Evolutionary conservation across 2,888 invertebrate genomes (phyloP), one percentile per base, ranked within the genome.

Genomic region (Drepanosiphum platanoidis): DNA sequence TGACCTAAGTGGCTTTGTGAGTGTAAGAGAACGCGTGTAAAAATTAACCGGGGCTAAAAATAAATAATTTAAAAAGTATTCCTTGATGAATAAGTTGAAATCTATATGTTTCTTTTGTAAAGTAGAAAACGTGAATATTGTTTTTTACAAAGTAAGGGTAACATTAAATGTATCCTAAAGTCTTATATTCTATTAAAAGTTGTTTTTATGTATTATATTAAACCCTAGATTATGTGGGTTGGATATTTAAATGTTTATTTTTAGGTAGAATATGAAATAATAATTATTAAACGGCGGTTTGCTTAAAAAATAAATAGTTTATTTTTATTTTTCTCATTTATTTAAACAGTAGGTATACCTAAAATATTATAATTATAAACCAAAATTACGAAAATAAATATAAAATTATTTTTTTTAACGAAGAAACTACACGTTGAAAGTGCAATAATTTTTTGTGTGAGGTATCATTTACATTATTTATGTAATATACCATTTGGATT

Each of bases 1-100:
- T 30, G 30, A 58, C 30, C 27, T 39, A 58, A 81, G 80, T 81
- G 70, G 70, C 36, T 70, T 36, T 71, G 30, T 3, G 11, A 46
- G 68, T n/a, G n/a, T 58, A 58, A 58, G 8, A 58, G n/a, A 80
- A 18, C 36, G 8, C 36, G 34, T 22, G 58, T 22, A 58, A 36
- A 58, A 81, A 81, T 27, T 0, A 39, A 71, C 36, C 1, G 2
- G 22, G 18, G 27, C 0, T 36, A 18, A 1, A 68, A 34, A 52
- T 36, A 70, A 46, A 8, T 8, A 46, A 46, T 32, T 46, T 22
- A n/a, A 46, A 32, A 22, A 34, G 52, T 22, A 74, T 46, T 42
- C 27, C 7, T 71, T 36, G 27, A n/a, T 42, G 71, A 7, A 22
- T 13, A 39, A 22, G 27, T 71, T 13, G 8, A 42, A 71, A 64